Base-by-base conservation (phyloP, 1,140 invertebrate species). In the Aphis craccivora region DNA sequence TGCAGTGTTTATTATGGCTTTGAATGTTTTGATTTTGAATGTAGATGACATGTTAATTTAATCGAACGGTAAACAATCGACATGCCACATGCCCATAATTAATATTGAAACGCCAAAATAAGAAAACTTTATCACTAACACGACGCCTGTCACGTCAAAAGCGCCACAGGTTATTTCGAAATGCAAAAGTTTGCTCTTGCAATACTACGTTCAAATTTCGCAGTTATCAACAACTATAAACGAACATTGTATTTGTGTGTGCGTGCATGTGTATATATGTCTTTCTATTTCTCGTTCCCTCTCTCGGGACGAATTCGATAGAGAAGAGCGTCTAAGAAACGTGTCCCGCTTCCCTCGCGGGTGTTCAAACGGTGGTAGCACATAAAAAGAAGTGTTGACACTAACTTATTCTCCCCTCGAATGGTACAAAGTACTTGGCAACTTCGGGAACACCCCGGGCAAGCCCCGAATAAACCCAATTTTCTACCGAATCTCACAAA, bases 361-460 rank as follows among this genome's bases (percentile, higher is more conserved):
- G 60, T 23, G 45, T 40, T 76, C 67, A 35, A 48, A 92, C n/a
- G 35, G n/a, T 43, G n/a, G 23, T 48, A 23, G 35, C 35, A n/a
- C 45, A 84, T 84, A 84, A 86, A 83, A 83, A 93, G 81, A 93
- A 43, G 81, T 93, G 91, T 93, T 86, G 91, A 93, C 91, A 93
- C 81, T 93, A 93, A 93, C 91, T 93, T 93, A 86, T 93, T 93
- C 81, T 51, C 81, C 91, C 91, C 81, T 93, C 91, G 81, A 93
- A 53, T 51, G 90, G 81, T 83, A 83, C 48, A 93, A 53, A 84
- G 45, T 93, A 86, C 91, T 84, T 23, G 51, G 35, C 5, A 93
- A 93, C 91, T 93, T 53, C 4, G 67, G 90, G 20, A 76, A 83
- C 81, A 25, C 91, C 81, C 76, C 81, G 91, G 76, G 91, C 81